Evolutionary conservation across 2,113 vertebrate species (phyloP).

Genomic region (Tenebrosternarchus preto): DNA sequence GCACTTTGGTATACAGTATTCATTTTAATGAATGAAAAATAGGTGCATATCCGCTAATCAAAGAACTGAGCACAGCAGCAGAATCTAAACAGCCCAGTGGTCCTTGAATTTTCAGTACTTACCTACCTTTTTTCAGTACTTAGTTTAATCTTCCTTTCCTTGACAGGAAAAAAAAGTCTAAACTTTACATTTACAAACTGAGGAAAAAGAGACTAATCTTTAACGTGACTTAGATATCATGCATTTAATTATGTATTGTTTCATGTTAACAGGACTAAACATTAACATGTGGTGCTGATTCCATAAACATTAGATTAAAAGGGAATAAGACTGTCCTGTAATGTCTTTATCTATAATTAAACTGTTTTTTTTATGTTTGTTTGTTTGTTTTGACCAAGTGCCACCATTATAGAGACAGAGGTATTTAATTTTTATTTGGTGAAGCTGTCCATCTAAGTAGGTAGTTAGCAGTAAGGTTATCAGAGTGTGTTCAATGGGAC

Average conservation of each 20-base stretch:
- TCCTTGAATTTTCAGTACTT: slow-evolving; percentile 4
- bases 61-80: not conserved
- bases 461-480: slow-evolving; percentile 1
- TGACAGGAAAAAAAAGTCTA: slow-evolving; percentile 11
- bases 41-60: not conserved
- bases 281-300: not conserved
- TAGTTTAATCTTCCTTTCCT: slow-evolving; percentile 2
- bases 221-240: not conserved
- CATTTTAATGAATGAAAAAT: not conserved
- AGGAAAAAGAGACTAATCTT: not conserved
- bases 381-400: not conserved
- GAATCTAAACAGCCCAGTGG: slow-evolving; percentile 3
- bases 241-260: not conserved
- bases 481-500: slow-evolving; percentile 1
- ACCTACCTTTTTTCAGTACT: slow-evolving; percentile 17
- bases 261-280: not conserved
- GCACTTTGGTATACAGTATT: not conserved
- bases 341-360: slow-evolving; percentile 3
- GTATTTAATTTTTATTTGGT: slow-evolving; percentile 7
- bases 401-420: not conserved
- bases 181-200: not conserved
- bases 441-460: slow-evolving; percentile 1
- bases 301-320: not conserved
- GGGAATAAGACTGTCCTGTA: not conserved
- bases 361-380: not conserved